These are phyloP conservation scores for Athalia rosae DNA, from an alignment of 2,888 invertebrate genomes.

Conservation along the genomic window DNA sequence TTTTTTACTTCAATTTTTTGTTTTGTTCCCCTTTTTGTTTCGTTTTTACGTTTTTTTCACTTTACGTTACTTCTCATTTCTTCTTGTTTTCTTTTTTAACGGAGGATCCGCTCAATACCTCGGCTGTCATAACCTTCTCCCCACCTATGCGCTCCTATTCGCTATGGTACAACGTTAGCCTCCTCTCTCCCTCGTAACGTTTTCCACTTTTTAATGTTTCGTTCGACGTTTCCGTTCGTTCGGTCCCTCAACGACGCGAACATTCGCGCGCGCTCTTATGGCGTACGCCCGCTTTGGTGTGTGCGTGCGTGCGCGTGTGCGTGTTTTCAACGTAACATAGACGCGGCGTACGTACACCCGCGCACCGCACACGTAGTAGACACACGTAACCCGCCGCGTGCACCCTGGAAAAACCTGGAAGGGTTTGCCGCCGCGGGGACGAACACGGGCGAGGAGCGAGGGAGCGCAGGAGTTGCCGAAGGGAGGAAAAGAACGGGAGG, in stretches of 20 bases:
- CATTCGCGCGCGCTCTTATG: too few relatives aligned
- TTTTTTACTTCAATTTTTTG: constrained; percentile 13
- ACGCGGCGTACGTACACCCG: too few relatives aligned
- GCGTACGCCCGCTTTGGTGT: too few relatives aligned
- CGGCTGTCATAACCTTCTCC: constrained; percentile 71
- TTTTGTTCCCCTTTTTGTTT: neutral
- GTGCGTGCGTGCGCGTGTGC: too few relatives aligned
- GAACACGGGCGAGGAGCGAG: constrained; percentile 49
- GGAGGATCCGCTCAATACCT: constrained; percentile 74
- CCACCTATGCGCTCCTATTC: constrained; percentile 52
- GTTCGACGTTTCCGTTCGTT: constrained; percentile 70
- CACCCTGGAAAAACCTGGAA: too few relatives aligned
- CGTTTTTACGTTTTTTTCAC: neutral
- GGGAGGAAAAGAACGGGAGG: constrained; percentile 35
- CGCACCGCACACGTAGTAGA: too few relatives aligned
- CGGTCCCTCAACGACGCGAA: neutral
- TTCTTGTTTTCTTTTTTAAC: constrained; percentile 70
- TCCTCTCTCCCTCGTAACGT: constrained; percentile 59
- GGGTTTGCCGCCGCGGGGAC: neutral
- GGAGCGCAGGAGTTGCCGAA: constrained; percentile 42
- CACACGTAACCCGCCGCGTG: too few relatives aligned
- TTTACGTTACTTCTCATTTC: constrained; percentile 21
- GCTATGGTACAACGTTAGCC: constrained; percentile 21
- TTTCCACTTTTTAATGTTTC: constrained; percentile 71
- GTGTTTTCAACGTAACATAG: too few relatives aligned